Conservation (phyloP, 2,888 invertebrate genomes). For the Dasysyrphus albostriatus region DNA sequence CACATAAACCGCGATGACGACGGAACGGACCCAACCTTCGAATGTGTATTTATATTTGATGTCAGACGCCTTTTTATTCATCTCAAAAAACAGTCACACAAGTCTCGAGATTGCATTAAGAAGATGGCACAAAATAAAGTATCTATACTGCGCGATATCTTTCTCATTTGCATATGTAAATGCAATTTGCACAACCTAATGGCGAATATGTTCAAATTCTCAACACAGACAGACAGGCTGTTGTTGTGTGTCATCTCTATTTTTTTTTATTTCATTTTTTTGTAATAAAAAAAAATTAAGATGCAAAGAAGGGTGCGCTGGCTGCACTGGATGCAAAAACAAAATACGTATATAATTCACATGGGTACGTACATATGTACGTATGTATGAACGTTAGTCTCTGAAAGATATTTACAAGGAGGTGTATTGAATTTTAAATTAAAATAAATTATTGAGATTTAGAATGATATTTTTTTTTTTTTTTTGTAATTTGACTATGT, state of each 20-base stretch:
- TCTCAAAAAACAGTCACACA: constrained; percentile 39
- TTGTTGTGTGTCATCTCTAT: background rate
- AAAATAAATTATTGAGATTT: constrained; percentile 71
- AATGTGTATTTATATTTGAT: constrained; percentile 39
- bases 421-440: constrained; percentile 70
- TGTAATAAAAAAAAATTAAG: constrained; percentile 29
- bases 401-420: constrained; percentile 35
- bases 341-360: background rate
- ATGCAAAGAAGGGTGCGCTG: constrained; percentile 29
- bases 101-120: constrained; percentile 57
- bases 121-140: constrained; percentile 49
- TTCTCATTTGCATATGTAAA: constrained; percentile 74
- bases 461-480: constrained; percentile 14
- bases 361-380: too few species aligned
- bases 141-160: constrained; percentile 62
- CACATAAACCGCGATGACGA: background rate
- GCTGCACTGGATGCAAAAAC: constrained; percentile 18
- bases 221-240: constrained; percentile 11
- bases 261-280: background rate
- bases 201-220: constrained; percentile 60
- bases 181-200: constrained; percentile 76
- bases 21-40: constrained; percentile 47
- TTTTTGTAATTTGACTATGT: background rate
- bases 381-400: background rate
- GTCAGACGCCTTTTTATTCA: constrained; percentile 30